Conservation (phyloP, 2,113 vertebrate species). For the Reinhardtius hippoglossoides region DNA sequence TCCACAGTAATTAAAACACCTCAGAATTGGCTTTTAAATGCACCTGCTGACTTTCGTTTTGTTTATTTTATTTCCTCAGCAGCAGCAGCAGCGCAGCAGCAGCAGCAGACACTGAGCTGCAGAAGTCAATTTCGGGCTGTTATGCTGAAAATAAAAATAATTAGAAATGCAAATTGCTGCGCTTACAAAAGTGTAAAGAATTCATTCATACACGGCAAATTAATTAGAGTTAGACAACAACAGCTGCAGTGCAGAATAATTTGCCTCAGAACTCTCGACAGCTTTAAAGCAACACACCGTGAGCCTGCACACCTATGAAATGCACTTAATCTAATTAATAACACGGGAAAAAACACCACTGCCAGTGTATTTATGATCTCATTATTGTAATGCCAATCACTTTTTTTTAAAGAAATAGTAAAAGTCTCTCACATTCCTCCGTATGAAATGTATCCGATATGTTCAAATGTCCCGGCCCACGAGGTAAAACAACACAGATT, state of each 20-base stretch:
- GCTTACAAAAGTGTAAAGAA: conserved; percentile 68
- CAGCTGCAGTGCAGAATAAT: conserved; percentile 67
- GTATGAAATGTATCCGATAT: conserved; percentile 37
- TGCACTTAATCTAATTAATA: conserved; percentile 69
- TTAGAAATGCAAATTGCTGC: conserved; percentile 72
- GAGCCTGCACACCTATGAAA: conserved; percentile 61
- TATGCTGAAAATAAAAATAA: conserved; percentile 63
- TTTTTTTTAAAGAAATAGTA: conserved; percentile 28
- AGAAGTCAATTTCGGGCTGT: conserved; percentile 41
- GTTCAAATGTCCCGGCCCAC: conserved; percentile 37
- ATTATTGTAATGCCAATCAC: conserved; percentile 53
- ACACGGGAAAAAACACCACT: conserved; percentile 48
- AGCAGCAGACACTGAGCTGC: conserved; percentile 22
- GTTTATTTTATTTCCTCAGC: conserved; percentile 5
- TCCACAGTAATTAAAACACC: conserved; percentile 61
- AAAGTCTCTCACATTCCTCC: conserved; percentile 19
- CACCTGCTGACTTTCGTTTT: conserved; percentile 58
- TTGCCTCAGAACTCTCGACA: conserved; percentile 63
- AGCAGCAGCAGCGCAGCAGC: conserved; percentile 25
- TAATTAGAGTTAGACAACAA: conserved; percentile 69
- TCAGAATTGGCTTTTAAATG: conserved; percentile 61
- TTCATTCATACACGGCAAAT: conserved; percentile 67
- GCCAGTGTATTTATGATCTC: conserved; percentile 55
- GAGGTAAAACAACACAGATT: conserved; percentile 49
- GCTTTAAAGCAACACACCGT: conserved; percentile 69